Conservation (phyloP, 1,140 invertebrate species). For the Drosophila saltans region DNA sequence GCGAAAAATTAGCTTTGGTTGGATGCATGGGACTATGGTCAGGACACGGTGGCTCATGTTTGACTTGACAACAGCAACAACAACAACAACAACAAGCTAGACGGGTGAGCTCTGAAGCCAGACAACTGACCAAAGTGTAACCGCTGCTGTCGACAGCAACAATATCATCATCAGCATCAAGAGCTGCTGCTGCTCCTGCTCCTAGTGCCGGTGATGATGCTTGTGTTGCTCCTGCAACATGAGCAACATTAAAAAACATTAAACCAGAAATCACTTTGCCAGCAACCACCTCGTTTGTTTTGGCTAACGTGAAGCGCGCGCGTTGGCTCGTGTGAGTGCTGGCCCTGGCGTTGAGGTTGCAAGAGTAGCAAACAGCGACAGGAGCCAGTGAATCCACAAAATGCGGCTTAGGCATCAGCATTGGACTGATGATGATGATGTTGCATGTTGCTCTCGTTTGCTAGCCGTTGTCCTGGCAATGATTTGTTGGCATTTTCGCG, state of each 20-base stretch:
- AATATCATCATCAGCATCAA: conserved; percentile 77
- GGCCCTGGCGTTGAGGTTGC: not conserved
- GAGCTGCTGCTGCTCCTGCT: conserved; percentile 34
- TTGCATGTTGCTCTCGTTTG: not conserved
- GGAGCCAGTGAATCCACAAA: conserved; percentile 67
- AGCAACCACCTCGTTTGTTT: conserved; percentile 78
- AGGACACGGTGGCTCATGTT: conserved; percentile 45
- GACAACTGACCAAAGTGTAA: conserved; percentile 70
- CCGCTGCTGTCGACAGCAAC: conserved; percentile 80
- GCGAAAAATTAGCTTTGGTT: conserved; percentile 68
- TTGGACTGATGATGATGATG: conserved; percentile 71
- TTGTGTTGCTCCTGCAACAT: conserved; percentile 57
- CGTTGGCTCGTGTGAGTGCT: conserved; percentile 29
- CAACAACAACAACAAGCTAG: not conserved
- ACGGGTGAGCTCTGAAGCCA: conserved; percentile 2
- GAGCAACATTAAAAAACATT: conserved; percentile 80
- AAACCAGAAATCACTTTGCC: conserved; percentile 79
- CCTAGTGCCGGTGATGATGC: conserved; percentile 6
- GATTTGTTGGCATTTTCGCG: conserved; percentile 76
- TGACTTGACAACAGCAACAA: conserved; percentile 65
- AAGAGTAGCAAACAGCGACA: too few relatives aligned
- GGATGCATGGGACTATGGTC: conserved; percentile 51
- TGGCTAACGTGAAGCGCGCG: conserved; percentile 29
- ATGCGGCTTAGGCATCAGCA: conserved; percentile 74
- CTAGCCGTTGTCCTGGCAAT: conserved; percentile 66